These are phyloP conservation scores for Lithophane leautieri DNA, from an alignment of 2,888 invertebrate genomes.

Conservation along the genomic window DNA sequence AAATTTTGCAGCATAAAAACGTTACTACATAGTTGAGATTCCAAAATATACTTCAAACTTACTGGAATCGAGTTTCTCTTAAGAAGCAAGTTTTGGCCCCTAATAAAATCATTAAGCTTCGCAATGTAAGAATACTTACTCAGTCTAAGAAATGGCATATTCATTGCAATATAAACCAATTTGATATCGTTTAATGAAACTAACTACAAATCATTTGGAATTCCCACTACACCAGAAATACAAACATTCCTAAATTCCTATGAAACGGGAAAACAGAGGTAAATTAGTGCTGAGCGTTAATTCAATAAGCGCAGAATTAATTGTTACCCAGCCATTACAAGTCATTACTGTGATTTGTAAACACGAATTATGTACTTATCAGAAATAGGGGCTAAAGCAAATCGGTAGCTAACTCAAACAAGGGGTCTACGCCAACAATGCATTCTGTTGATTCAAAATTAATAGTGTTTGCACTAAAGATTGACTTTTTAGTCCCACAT, in stretches of 20 bases:
- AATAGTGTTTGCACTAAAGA: slow-evolving; percentile 59
- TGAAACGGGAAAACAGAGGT: background rate
- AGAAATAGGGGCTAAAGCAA: slow-evolving; percentile 35
- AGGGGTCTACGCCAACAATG: slow-evolving; percentile 50
- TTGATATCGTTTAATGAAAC: background rate
- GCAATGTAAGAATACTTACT: background rate
- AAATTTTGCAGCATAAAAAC: background rate
- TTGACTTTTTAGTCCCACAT: slow-evolving; percentile 61
- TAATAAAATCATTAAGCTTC: background rate
- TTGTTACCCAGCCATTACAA: slow-evolving; percentile 2
- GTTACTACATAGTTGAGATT: accelerated
- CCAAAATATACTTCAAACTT: slow-evolving; percentile 4
- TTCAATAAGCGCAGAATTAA: slow-evolving; percentile 10
- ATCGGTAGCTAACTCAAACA: slow-evolving; percentile 44
- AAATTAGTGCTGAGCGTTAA: background rate
- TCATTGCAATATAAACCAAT: background rate
- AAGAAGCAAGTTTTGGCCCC: too few species aligned
- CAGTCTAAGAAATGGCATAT: background rate
- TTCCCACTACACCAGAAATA: background rate
- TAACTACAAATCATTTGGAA: background rate
- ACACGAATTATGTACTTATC: slow-evolving; percentile 32
- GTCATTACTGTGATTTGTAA: slow-evolving; percentile 20
- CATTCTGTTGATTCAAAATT: slow-evolving; percentile 57
- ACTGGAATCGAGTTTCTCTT: background rate
- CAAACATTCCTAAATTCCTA: too few species aligned